Evolutionary conservation across 2,888 invertebrate genomes (phyloP), one percentile per base, ranked within the genome.

Genomic region (Cephus spinipes): DNA sequence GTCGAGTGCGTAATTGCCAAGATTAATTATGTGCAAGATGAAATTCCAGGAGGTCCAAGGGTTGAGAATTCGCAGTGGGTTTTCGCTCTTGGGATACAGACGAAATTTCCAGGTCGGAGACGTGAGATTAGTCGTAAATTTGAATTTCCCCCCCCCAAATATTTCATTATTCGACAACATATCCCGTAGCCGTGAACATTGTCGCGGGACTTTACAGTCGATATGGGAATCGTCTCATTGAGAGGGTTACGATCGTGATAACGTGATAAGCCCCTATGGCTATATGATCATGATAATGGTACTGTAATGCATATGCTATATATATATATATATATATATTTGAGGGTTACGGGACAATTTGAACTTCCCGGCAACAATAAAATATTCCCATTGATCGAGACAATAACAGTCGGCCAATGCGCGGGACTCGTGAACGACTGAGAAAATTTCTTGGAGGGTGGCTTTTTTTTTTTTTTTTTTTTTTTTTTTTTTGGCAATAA

Each of bases 21-120:
- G 88, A 89, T 90, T 90, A 89, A 90, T 89, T 89, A 88, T 88
- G 86, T 83, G 84, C 86, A 83, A 88, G 88, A 89, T 89, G 90
- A 89, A 90, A 90, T 90, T 90, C 90, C 88, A 83, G 81, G 78
- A 79, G 82, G 81, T 77, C 79, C 77, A 81, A 79, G 81, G 84
- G 81, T 84, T 85, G 86, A 85, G 35, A 83, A 85, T 87, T 83
- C 79, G 81, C 79, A 82, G 77, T 74, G 81, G 68, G 40, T 73
- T 23, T 55, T 0, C 23, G 9, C 9, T 23, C 55, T 9, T 23
- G 55, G 55, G 23, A 23, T 55, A 55, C 55, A 55, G 23, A 15
- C 23, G 55, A 23, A 55, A 55, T 55, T 23, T 55, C 23, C 6
- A 1, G 23, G 55, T 40, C 55, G 23, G 2, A 23, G 55, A 55